Conservation (phyloP, 2,113 vertebrate genomes). For the Litocranius walleri region DNA sequence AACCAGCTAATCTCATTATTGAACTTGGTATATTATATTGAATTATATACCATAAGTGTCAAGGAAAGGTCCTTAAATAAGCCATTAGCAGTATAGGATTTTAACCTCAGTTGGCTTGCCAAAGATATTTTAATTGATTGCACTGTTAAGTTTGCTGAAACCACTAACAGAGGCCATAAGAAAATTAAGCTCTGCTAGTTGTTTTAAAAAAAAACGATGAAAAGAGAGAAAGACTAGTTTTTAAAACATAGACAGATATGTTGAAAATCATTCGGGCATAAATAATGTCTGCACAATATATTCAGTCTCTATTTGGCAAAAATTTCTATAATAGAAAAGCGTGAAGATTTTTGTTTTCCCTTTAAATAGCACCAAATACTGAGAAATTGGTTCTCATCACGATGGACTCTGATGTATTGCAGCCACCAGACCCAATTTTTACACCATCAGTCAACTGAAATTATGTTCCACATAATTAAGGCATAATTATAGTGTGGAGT, state of each 20-base stretch:
- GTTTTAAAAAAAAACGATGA: background rate
- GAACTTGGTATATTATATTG: conserved; percentile 66
- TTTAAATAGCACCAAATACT: background rate
- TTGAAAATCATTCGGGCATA: background rate
- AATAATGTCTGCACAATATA: background rate
- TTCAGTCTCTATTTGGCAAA: background rate
- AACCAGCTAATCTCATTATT: conserved; percentile 61
- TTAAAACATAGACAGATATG: conserved; percentile 35
- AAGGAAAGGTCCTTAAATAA: conserved; percentile 52
- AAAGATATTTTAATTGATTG: conserved; percentile 49
- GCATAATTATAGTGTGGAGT: background rate
- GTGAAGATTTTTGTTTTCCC: background rate
- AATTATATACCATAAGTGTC: conserved; percentile 34
- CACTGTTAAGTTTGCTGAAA: conserved; percentile 28
- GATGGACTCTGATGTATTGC: background rate
- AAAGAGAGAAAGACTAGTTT: background rate
- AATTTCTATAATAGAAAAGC: conserved; percentile 6
- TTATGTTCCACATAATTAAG: background rate
- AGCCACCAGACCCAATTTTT: background rate
- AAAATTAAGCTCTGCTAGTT: conserved; percentile 11
- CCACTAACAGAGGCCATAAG: conserved; percentile 11
- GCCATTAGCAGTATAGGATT: conserved; percentile 50
- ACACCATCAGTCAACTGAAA: background rate
- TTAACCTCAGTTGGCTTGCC: conserved; percentile 64
- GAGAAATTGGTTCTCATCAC: background rate